phyloP scores from a whole-genome alignment of 2,797 vertebrate genomes.

The Tenualosa thibaudeaui region DNA sequence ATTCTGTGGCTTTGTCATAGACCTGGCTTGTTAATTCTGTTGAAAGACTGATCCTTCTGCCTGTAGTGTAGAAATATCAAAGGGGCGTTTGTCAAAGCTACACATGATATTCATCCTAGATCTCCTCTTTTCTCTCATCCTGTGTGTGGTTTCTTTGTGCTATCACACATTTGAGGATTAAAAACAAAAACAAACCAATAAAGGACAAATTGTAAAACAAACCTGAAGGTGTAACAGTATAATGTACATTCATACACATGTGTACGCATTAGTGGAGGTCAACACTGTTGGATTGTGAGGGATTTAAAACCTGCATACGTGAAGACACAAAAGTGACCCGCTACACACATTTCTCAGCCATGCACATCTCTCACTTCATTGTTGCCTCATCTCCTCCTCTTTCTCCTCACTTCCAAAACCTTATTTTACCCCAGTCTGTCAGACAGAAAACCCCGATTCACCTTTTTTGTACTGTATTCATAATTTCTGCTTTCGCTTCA shows the following conservation, averaged over 20 bases:
- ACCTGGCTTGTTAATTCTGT: not conserved
- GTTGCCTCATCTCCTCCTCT: not conserved
- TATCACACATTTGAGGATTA: not conserved
- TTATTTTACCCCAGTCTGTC: not conserved
- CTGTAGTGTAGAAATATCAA: not conserved
- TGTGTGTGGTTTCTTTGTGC: not conserved
- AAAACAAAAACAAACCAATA: not conserved
- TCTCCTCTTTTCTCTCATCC: not conserved
- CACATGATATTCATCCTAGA: not conserved
- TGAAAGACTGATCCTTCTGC: not conserved
- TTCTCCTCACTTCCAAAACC: not conserved
- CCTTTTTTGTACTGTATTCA: not conserved
- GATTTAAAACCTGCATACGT: not conserved
- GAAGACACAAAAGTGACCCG: slow-evolving; percentile 19
- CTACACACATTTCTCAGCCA: slow-evolving; percentile 12
- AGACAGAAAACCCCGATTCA: not conserved
- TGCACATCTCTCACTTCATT: not conserved
- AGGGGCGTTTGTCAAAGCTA: not conserved
- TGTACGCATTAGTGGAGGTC: slow-evolving; percentile 7
- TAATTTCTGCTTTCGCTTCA: not conserved
- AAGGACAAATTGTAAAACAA: not conserved
- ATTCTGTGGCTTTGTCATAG: not conserved
- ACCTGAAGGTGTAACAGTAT: slow-evolving; percentile 15
- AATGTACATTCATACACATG: not conserved
- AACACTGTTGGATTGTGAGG: not conserved